phyloP scores from a whole-genome alignment of 2,888 invertebrate species.

The Drosophila ochracea region DNA sequence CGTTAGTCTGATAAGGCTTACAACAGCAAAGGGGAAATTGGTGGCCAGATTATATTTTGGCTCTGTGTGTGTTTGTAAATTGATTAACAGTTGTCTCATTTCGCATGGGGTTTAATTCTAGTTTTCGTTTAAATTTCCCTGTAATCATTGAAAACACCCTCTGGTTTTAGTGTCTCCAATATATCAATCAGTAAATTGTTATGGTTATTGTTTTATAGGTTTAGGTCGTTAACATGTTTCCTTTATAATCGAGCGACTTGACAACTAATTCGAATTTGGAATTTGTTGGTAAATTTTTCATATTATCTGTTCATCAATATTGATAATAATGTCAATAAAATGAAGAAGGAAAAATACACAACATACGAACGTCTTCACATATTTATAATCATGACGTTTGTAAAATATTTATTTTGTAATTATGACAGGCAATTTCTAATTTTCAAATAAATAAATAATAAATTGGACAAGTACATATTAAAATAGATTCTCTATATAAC shows the following conservation, averaged over 20 bases:
- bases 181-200: not conserved
- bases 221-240: not conserved
- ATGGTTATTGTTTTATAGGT: constrained; percentile 19
- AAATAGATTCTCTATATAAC: not conserved
- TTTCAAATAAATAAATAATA: not conserved
- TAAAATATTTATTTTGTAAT: not conserved
- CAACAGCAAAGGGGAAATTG: not conserved
- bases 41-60: constrained; percentile 14
- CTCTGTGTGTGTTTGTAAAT: constrained; percentile 15
- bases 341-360: not conserved
- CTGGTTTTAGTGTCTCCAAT: constrained; percentile 1
- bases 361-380: not conserved
- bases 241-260: not conserved
- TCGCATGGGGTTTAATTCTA: constrained; percentile 40
- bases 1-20: constrained; percentile 26
- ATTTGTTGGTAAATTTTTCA: not conserved
- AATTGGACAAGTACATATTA: not conserved
- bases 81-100: constrained; percentile 43
- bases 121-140: constrained; percentile 11
- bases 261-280: not conserved
- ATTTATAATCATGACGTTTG: too few relatives aligned
- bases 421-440: too few relatives aligned
- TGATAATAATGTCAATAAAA: not conserved
- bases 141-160: constrained; percentile 15
- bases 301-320: not conserved